phyloP scores from a whole-genome alignment of 2,888 invertebrate species.

The Dorcus parallelipipedus region DNA sequence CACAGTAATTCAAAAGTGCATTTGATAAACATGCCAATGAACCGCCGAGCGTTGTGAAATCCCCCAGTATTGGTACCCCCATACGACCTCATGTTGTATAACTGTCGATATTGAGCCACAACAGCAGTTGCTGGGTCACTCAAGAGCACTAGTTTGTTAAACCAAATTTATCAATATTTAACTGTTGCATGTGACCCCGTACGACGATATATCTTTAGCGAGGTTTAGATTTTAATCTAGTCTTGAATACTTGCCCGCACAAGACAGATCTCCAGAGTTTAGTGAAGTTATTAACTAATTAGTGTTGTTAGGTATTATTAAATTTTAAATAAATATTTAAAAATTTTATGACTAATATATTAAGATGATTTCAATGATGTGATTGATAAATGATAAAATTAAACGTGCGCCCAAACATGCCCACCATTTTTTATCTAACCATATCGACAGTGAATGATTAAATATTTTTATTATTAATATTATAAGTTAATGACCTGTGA shows the following conservation, averaged over 20 bases:
- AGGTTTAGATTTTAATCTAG: slow-evolving; percentile 3
- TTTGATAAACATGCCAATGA: neutral
- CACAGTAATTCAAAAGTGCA: too few relatives aligned
- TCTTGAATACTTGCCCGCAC: neutral
- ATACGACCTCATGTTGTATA: neutral
- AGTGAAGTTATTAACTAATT: too few relatives aligned
- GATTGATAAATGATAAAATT: too few relatives aligned
- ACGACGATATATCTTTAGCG: neutral
- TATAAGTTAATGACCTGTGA: too few relatives aligned
- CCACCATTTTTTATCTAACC: too few relatives aligned
- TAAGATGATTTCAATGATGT: too few relatives aligned
- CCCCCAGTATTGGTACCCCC: neutral
- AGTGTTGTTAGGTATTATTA: too few relatives aligned
- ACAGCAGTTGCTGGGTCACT: slow-evolving; percentile 3
- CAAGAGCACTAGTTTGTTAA: neutral
- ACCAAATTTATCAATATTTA: slow-evolving; percentile 8
- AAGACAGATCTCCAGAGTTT: neutral
- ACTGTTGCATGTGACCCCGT: slow-evolving; percentile 6
- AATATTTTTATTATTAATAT: too few relatives aligned
- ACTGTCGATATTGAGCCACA: neutral
- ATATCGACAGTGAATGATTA: too few relatives aligned
- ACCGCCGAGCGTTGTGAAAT: neutral
- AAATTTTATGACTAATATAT: too few relatives aligned
- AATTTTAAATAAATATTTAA: too few relatives aligned
- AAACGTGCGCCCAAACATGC: too few relatives aligned